These are phyloP conservation scores for Andrena camellia DNA, from an alignment of 2,888 invertebrate species.

Conservation along the genomic window DNA sequence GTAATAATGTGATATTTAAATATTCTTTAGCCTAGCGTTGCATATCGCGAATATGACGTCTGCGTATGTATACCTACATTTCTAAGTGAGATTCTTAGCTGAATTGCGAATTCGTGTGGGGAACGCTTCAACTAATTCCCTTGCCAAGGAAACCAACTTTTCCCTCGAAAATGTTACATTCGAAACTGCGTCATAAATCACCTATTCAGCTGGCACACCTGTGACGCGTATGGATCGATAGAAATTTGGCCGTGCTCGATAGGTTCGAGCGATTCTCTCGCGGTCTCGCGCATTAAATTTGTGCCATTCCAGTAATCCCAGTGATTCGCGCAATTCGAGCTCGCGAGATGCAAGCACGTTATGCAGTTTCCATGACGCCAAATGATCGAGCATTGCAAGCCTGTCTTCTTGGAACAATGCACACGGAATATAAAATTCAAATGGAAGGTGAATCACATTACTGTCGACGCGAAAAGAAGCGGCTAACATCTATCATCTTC, in stretches of 20 bases:
- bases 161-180: slow-evolving; percentile 19
- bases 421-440: slow-evolving; percentile 71
- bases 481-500: slow-evolving; percentile 14
- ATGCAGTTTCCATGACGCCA: slow-evolving; percentile 32
- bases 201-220: slow-evolving; percentile 29
- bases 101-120: not conserved
- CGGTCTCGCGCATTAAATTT: slow-evolving; percentile 43
- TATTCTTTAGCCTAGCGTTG: no score
- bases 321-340: slow-evolving; percentile 45
- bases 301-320: slow-evolving; percentile 47
- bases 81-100: not conserved
- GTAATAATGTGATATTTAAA: no score
- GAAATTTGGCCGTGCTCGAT: slow-evolving; percentile 40
- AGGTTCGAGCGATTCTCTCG: slow-evolving; percentile 45
- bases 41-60: no score
- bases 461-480: slow-evolving; percentile 59
- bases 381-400: slow-evolving; percentile 24
- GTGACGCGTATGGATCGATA: slow-evolving; percentile 40
- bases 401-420: slow-evolving; percentile 59
- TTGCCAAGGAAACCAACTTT: slow-evolving; percentile 21
- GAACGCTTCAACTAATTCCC: not conserved
- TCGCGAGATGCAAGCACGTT: slow-evolving; percentile 47
- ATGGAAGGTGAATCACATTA: slow-evolving; percentile 72
- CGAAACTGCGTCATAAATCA: slow-evolving; percentile 37
- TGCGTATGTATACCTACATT: not conserved